Percentiles rank a stretch among this genome's conserved stretches.
phyloP scores from a whole-genome alignment of 2,113 vertebrate genomes.

The Ceyx margarethae region DNA sequence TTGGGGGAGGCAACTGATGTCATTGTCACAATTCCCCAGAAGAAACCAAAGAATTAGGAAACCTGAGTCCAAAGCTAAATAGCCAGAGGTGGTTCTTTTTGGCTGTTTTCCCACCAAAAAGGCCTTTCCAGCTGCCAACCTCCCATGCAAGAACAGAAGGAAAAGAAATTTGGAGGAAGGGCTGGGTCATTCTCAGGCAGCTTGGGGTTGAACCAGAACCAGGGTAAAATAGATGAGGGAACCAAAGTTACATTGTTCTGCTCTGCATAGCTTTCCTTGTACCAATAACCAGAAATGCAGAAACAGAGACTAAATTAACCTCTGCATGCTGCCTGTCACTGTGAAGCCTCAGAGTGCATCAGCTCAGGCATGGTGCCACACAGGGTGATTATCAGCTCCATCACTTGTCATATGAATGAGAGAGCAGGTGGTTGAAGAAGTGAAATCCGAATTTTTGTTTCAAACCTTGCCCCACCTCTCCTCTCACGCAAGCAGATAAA shows the following conservation, averaged over 20 bases:
- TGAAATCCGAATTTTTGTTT: not conserved
- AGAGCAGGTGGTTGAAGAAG: not conserved
- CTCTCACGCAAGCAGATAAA: not conserved
- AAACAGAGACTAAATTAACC: not conserved
- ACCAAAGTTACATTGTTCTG: not conserved
- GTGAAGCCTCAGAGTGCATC: not conserved
- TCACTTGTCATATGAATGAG: not conserved
- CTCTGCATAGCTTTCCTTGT: not conserved
- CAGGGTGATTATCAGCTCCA: not conserved
- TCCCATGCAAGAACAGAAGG: not conserved
- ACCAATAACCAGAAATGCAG: not conserved
- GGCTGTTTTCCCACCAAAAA: not conserved
- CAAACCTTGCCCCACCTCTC: not conserved
- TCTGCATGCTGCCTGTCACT: not conserved
- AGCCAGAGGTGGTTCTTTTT: not conserved
- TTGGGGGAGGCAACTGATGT: not conserved
- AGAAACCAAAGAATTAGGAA: constrained; percentile 4
- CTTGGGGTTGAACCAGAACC: not conserved
- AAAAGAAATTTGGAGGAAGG: not conserved
- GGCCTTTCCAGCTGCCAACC: not conserved
- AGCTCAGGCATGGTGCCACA: not conserved
- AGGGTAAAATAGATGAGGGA: not conserved
- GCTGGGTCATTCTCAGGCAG: not conserved
- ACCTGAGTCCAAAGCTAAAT: not conserved
- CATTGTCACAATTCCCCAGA: not conserved